A percentile compares a stretch with the other conserved stretches of the same genome.
phyloP scores from a whole-genome alignment of 2,888 invertebrate species.

The Monochamus alternatus region DNA sequence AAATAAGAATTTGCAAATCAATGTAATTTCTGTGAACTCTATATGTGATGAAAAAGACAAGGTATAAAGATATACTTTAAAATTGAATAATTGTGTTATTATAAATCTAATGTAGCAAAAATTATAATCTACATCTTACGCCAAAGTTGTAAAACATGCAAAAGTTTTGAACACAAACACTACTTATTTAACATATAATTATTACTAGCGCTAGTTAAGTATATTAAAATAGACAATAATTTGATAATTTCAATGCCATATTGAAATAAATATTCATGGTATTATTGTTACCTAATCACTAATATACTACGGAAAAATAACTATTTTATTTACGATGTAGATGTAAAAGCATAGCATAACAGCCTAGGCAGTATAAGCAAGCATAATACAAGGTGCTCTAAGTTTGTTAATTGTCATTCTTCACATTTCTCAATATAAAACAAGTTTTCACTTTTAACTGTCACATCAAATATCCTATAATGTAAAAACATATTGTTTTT shows the following conservation, averaged over 20 bases:
- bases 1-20: too few species aligned
- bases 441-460: too few species aligned
- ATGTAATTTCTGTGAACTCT: too few species aligned
- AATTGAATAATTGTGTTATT: background rate
- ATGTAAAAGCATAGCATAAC: slow-evolving; percentile 31
- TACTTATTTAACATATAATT: slow-evolving; percentile 22
- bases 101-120: slow-evolving; percentile 13
- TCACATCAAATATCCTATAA: too few species aligned
- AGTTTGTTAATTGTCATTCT: background rate
- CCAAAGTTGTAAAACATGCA: background rate
- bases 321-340: slow-evolving; percentile 18
- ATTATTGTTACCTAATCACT: slow-evolving; percentile 35
- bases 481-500: background rate
- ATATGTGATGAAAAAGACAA: too few species aligned
- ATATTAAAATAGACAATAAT: slow-evolving; percentile 38
- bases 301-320: slow-evolving; percentile 13
- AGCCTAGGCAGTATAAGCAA: slow-evolving; percentile 23
- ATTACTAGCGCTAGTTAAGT: slow-evolving; percentile 11
- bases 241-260: slow-evolving; percentile 40
- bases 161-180: slow-evolving; percentile 12
- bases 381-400: slow-evolving; percentile 3
- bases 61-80: too few species aligned
- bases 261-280: slow-evolving; percentile 39
- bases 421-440: too few species aligned
- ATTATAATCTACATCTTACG: slow-evolving; percentile 8